Conservation (phyloP, 2,113 vertebrate genomes). For the Triplophysa tibetana region DNA sequence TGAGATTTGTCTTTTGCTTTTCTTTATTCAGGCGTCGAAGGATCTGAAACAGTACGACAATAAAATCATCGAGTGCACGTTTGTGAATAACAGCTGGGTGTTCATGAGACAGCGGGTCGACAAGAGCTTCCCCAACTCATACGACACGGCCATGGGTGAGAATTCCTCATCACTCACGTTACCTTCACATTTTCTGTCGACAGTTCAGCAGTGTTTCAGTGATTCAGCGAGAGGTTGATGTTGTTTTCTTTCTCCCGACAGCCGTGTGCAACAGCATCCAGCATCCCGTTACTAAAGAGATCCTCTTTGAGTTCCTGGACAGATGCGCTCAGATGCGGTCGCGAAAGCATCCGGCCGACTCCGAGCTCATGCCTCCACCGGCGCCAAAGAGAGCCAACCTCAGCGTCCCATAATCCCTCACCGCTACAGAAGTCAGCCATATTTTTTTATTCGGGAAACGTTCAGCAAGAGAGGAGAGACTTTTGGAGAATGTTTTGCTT, state of each 20-base stretch:
- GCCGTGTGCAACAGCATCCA: slow-evolving; percentile 96
- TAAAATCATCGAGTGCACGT: slow-evolving; percentile 99
- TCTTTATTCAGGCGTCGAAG: slow-evolving; percentile 83
- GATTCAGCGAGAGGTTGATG: slow-evolving; percentile 13
- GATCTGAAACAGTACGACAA: slow-evolving; percentile 96
- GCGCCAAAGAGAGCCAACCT: slow-evolving; percentile 87
- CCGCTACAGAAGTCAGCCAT: neutral
- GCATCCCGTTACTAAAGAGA: slow-evolving; percentile 94
- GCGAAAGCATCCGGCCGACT: slow-evolving; percentile 83
- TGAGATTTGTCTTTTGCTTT: slow-evolving; percentile 17
- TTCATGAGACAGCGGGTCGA: slow-evolving; percentile 97
- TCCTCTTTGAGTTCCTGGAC: slow-evolving; percentile 90
- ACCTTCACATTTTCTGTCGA: neutral
- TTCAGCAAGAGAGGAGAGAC: slow-evolving; percentile 14
- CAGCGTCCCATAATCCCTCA: slow-evolving; percentile 68
- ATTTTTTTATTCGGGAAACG: slow-evolving; percentile 27
- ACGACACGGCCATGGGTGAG: slow-evolving; percentile 97
- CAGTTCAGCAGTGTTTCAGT: no score
- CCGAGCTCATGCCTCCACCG: slow-evolving; percentile 94
- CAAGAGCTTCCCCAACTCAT: slow-evolving; percentile 99
- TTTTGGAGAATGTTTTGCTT: slow-evolving; percentile 12
- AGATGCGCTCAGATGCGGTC: slow-evolving; percentile 81
- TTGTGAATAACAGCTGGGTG: slow-evolving; percentile 93
- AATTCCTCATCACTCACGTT: slow-evolving; percentile 22
- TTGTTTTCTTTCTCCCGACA: slow-evolving; percentile 58